Percentiles rank a stretch among this genome's conserved stretches.
Conservation (phyloP, 2,113 vertebrate species). For the Antechinus flavipes region DNA sequence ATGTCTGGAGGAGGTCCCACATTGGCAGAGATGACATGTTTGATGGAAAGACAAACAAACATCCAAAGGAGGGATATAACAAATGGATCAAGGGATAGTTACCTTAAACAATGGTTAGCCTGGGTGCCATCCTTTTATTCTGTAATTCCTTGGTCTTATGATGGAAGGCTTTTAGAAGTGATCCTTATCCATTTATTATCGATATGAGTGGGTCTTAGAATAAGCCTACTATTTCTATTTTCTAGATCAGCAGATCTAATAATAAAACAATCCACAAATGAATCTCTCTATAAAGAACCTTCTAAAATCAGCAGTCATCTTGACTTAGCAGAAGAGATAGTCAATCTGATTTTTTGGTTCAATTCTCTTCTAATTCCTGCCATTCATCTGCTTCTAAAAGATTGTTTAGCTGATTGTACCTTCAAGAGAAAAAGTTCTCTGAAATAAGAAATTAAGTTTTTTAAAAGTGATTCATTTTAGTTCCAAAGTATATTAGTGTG, state of each 20-base stretch:
- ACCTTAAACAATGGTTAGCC: background rate
- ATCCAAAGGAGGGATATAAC: background rate
- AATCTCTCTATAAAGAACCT: background rate
- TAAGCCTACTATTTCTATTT: background rate
- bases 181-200: background rate
- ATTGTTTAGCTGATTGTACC: background rate
- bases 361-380: background rate
- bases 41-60: background rate
- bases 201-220: background rate
- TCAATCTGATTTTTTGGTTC: background rate
- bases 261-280: background rate
- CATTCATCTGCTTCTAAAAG: background rate
- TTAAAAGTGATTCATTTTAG: constrained; percentile 39
- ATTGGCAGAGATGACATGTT: background rate
- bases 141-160: background rate
- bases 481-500: background rate
- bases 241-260: background rate
- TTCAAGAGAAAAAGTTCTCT: background rate
- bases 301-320: background rate
- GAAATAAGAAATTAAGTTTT: background rate
- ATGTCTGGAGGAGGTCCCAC: background rate
- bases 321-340: constrained; percentile 7
- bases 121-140: background rate
- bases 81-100: background rate
- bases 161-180: background rate